These are phyloP conservation scores for Phalloptychus januarius DNA, from an alignment of 2,797 vertebrate species.

Conservation along the genomic window DNA sequence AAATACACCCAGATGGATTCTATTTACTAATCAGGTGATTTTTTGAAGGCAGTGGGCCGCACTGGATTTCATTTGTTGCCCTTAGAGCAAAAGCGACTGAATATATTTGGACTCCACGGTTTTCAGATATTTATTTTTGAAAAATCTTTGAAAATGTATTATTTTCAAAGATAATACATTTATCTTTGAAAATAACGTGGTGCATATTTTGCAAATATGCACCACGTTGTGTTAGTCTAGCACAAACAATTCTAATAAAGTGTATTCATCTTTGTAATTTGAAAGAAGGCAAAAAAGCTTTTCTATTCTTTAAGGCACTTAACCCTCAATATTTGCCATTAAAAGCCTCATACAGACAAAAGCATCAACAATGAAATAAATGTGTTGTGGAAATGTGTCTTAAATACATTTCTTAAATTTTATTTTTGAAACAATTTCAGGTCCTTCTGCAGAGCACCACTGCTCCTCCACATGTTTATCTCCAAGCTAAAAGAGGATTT, in stretches of 20 bases:
- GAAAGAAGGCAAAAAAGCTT: neutral
- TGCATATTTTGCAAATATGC: neutral
- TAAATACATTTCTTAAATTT: conserved; percentile 32
- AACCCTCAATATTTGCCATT: conserved; percentile 56
- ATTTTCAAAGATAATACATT: no score
- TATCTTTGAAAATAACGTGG: no score
- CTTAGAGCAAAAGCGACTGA: neutral
- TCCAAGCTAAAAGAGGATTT: conserved; percentile 70
- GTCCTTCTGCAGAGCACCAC: conserved; percentile 41
- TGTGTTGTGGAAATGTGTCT: conserved; percentile 63
- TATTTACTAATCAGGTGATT: neutral
- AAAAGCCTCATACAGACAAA: conserved; percentile 53
- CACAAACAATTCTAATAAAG: neutral
- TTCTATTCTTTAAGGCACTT: neutral
- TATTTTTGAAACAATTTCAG: conserved; percentile 54
- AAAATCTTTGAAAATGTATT: neutral
- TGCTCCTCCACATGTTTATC: conserved; percentile 68
- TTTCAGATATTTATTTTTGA: neutral
- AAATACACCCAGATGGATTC: neutral
- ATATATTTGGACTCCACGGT: neutral
- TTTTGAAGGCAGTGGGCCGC: neutral
- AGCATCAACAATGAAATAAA: conserved; percentile 74
- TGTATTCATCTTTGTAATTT: neutral
- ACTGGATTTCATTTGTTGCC: neutral
- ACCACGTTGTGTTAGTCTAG: neutral